These are phyloP conservation scores for Chionis minor DNA, from an alignment of 2,113 vertebrate genomes.

Conservation along the genomic window DNA sequence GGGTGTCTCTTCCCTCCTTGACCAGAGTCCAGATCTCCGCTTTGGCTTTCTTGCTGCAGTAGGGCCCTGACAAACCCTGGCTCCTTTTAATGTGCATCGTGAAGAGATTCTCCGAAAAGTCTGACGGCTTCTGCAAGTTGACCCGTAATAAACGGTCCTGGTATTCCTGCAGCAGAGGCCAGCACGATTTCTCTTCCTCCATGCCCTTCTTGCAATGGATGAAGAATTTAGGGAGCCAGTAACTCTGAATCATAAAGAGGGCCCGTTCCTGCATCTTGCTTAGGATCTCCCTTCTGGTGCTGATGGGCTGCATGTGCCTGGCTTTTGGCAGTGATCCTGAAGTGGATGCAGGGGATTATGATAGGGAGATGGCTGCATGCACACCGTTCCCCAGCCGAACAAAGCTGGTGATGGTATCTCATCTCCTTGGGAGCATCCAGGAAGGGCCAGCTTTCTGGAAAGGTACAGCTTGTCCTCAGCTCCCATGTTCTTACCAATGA, in stretches of 20 bases:
- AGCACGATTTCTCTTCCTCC: slow-evolving; percentile 43
- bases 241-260: slow-evolving; percentile 70
- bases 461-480: not conserved
- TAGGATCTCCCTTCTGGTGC: slow-evolving; percentile 65
- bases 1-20: not conserved
- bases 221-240: slow-evolving; percentile 79
- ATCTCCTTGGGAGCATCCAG: not conserved
- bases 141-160: not conserved
- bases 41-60: slow-evolving; percentile 72
- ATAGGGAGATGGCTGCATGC: not conserved
- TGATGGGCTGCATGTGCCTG: slow-evolving; percentile 24
- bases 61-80: not conserved
- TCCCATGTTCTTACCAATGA: slow-evolving; percentile 44
- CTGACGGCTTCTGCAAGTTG: not conserved
- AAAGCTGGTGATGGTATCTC: not conserved
- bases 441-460: not conserved
- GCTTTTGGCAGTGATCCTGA: slow-evolving; percentile 55
- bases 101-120: not conserved
- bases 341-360: not conserved
- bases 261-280: slow-evolving; percentile 70
- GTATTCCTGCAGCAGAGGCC: slow-evolving; percentile 67
- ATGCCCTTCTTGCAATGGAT: slow-evolving; percentile 64
- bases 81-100: slow-evolving; percentile 38
- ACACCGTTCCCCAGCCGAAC: not conserved
- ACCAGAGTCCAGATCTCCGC: slow-evolving; percentile 53